Evolutionary conservation across 1,140 invertebrate genomes (phyloP).

Genomic region (Pachyrhynchus sulphureomaculatus): DNA sequence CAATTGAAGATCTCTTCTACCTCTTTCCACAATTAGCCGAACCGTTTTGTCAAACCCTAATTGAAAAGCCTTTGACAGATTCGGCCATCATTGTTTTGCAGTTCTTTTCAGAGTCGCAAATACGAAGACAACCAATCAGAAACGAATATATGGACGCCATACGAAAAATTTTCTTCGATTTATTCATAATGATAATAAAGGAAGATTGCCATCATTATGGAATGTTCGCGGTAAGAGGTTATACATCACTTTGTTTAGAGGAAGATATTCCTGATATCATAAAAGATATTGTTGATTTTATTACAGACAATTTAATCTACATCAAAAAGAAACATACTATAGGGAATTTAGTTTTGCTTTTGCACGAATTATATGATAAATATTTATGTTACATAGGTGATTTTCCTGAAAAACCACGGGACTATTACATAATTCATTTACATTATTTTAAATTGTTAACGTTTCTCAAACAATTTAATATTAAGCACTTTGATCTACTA

Average conservation of each 20-base stretch:
- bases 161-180: slow-evolving; percentile 16
- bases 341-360: slow-evolving; percentile 24
- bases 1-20: slow-evolving; percentile 30
- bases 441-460: background rate
- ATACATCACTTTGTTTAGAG: slow-evolving; percentile 22
- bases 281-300: slow-evolving; percentile 16
- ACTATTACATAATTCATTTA: background rate
- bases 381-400: slow-evolving; percentile 9
- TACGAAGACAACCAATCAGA: slow-evolving; percentile 11
- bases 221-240: slow-evolving; percentile 31
- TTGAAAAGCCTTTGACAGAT: slow-evolving; percentile 14
- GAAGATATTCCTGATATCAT: slow-evolving; percentile 23
- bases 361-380: slow-evolving; percentile 34
- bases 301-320: slow-evolving; percentile 20
- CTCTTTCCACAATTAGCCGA: slow-evolving; percentile 27
- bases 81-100: slow-evolving; percentile 28
- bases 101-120: slow-evolving; percentile 37
- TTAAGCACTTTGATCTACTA: slow-evolving; percentile 19
- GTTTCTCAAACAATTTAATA: slow-evolving; percentile 3
- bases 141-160: background rate
- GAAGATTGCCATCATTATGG: slow-evolving; percentile 32
- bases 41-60: slow-evolving; percentile 27
- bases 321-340: slow-evolving; percentile 26
- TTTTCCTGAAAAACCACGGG: background rate
- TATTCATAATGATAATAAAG: slow-evolving; percentile 32